Evolutionary conservation across 2,888 invertebrate species (phyloP), one percentile per base, ranked within the genome.

Genomic region (Standfussiana lucernea): DNA sequence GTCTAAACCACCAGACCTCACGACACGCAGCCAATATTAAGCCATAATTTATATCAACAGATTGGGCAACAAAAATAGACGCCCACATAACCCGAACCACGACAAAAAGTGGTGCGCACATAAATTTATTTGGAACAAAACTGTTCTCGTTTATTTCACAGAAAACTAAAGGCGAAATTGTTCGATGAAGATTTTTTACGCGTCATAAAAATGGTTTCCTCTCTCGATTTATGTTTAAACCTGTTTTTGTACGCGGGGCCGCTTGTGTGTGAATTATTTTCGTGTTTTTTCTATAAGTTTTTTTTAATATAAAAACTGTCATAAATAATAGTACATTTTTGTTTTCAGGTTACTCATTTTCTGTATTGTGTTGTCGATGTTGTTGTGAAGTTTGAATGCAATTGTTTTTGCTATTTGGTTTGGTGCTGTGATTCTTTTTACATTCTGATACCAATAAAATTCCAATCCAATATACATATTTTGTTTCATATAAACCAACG

Each of bases 181-280:
- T 83, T 87, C 88, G 79, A 81, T 86, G 76, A 81, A 86, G 83
- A 80, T 80, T 86, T 86, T 81, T 87, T 80, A 83, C 86, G 88
- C 88, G 65, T 86, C 86, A 87, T 86, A 86, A 86, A 82, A 86
- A 80, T 77, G 75, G 79, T 75, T 77, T 72, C 59, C 69, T 56
- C 61, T 45, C 62, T 79, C 88, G 65, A 86, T 87, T 86, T 86
- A 86, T 87, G 83, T 79, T 71, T 69, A 66, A 70, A 79, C 86
- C 79, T 86, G 83, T 86, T 87, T 83, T 87, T 81, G 80, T 76
- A 71, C 78, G 59, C 65, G 62, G 72, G 40, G 37, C 64, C 59
- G 56, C 69, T 80, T 37, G 77, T 62, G 56, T 69, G 74, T 72
- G 75, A 83, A 66, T 80, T 86, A 87, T 80, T 77, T 72, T 72